Conservation (phyloP, 2,797 vertebrate species). For the Cephalopachus bancanus region DNA sequence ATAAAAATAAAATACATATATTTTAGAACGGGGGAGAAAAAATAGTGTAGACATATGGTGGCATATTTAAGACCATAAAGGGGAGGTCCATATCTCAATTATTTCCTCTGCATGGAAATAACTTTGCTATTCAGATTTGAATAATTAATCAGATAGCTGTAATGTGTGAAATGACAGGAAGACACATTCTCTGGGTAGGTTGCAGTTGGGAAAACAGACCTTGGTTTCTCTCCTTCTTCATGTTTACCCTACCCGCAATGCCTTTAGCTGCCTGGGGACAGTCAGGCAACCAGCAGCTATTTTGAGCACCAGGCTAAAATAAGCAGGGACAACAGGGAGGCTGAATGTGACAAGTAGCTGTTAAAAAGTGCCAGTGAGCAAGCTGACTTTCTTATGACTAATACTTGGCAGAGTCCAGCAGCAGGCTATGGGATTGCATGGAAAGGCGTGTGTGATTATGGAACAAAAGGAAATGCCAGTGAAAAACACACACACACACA, state of each 20-base stretch:
- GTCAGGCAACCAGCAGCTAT: neutral
- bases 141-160: neutral
- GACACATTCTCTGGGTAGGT: neutral
- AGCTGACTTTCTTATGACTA: neutral
- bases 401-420: neutral
- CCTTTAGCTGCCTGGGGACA: neutral
- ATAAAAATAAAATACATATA: neutral
- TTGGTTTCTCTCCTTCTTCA: neutral
- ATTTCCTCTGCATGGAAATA: neutral
- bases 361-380: neutral
- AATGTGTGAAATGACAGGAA: neutral
- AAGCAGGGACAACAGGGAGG: neutral
- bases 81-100: neutral
- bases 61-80: neutral
- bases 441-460: neutral
- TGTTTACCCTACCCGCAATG: neutral
- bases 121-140: slow-evolving; percentile 40
- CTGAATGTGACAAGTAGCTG: neutral
- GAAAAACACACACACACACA: too few relatives aligned
- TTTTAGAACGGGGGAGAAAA: neutral
- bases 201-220: neutral
- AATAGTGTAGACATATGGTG: neutral
- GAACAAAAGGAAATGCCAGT: neutral
- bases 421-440: neutral
- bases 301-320: slow-evolving; percentile 10